Base-by-base conservation (phyloP, 1,140 invertebrate genomes). In the Cydia amplana region DNA sequence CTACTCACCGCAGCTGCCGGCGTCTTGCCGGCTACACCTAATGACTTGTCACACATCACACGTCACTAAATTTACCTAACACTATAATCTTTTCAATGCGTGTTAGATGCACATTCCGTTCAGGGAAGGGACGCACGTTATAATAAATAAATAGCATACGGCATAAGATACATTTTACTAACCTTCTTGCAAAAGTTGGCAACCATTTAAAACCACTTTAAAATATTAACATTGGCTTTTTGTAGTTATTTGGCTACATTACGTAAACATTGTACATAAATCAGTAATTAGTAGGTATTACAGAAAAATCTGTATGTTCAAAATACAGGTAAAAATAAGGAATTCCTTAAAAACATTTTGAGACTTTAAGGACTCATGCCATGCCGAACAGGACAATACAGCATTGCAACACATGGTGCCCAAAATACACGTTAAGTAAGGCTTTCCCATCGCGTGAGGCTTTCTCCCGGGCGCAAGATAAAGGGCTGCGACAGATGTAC, bases 401-500 rank as follows among this genome's bases (percentile, higher is more conserved):
- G 67, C 74, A 46, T 14, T 12, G 67, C 32, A 72, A 78, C 86
- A 91, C 85, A 89, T 90, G 89, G 86, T 82, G 80, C 83, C 82
- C 78, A 85, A 88, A 84, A 79, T 80, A 65, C 75, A 7, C 46
- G 43, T 73, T 25, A 73, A 36, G 28, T n/a, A 73, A 78, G 76
- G 78, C 85, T 89, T 89, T 89, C 87, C 79, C 85, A 83, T 87
- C 83, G 82, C 86, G 82, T 83, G 87, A 82, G 80, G 80, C 87
- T 88, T 89, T 89, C 88, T 83, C 87, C 75, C 72, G 9, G 20
- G 72, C 64, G 55, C 77, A 78, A 70, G 32, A 36, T 70, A 70
- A 82, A 83, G 80, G 78, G 80, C 80, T 78, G 76, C 82, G 86
- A 88, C 89, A 91, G 88, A 90, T 91, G 89, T 85, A 86, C 81